phyloP scores from a whole-genome alignment of 64 coral and sea anemone species.

The Pachyseris speciosa region DNA sequence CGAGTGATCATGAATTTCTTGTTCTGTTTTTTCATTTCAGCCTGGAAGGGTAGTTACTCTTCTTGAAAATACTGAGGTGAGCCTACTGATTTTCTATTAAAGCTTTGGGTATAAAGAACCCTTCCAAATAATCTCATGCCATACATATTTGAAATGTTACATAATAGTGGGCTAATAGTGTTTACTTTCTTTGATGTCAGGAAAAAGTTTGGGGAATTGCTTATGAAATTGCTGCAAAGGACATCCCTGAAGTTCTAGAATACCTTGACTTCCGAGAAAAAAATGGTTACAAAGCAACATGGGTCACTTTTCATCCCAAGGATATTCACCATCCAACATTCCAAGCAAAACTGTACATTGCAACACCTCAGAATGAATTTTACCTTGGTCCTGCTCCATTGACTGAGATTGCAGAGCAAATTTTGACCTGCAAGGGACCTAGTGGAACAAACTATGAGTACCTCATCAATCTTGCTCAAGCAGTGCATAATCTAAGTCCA shows the following conservation, averaged over 20 bases:
- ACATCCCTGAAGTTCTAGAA: constrained; percentile 76
- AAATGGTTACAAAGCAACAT: constrained; percentile 74
- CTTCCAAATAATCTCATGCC: not conserved
- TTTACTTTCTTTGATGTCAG: constrained; percentile 36
- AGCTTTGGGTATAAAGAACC: no score
- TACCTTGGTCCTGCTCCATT: constrained; percentile 83
- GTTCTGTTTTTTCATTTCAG: constrained; percentile 58
- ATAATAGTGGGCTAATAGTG: not conserved
- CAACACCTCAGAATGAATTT: constrained; percentile 78
- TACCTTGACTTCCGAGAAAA: constrained; percentile 94
- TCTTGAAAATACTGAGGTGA: constrained; percentile 60
- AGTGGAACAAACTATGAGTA: constrained; percentile 88
- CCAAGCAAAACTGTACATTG: constrained; percentile 81
- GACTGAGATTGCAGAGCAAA: constrained; percentile 74
- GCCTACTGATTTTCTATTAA: not conserved
- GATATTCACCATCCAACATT: constrained; percentile 5
- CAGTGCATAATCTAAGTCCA: constrained; percentile 24
- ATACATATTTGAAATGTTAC: no score
- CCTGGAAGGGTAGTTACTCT: constrained; percentile 92
- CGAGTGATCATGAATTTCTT: not conserved
- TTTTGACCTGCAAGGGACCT: constrained; percentile 57
- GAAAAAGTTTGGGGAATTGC: constrained; percentile 86
- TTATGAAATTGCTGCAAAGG: constrained; percentile 69
- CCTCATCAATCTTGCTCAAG: constrained; percentile 79
- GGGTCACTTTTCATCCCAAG: constrained; percentile 62